Percentiles rank a stretch among this genome's conserved stretches.
Conservation (phyloP, 2,113 vertebrate species). For the Sylvia atricapilla region DNA sequence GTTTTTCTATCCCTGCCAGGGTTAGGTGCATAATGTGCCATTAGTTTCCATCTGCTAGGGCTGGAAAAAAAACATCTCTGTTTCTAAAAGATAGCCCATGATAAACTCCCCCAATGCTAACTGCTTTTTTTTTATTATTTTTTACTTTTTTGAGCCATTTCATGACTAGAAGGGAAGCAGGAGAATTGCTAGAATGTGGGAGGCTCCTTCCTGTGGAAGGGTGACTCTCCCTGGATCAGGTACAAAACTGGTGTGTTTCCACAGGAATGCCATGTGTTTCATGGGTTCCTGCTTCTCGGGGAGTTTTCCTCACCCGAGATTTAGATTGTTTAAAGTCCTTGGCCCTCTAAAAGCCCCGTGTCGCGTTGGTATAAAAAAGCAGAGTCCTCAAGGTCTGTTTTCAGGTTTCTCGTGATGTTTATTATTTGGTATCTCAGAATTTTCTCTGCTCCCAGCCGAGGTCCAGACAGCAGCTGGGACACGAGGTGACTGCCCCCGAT, state of each 20-base stretch:
- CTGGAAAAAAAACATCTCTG: background rate
- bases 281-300: background rate
- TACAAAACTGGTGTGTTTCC: background rate
- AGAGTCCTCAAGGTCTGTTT: too few species aligned
- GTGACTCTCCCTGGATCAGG: background rate
- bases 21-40: background rate
- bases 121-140: background rate
- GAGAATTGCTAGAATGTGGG: background rate
- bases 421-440: too few species aligned
- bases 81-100: background rate
- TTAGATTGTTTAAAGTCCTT: too few species aligned
- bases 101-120: background rate
- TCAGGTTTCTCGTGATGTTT: too few species aligned
- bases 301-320: too few species aligned
- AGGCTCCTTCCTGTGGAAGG: background rate
- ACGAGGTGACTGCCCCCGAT: too few species aligned
- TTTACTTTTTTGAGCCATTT: background rate
- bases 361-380: too few species aligned
- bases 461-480: too few species aligned
- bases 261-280: background rate
- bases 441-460: too few species aligned
- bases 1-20: conserved; percentile 6
- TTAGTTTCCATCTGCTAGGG: background rate
- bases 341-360: too few species aligned
- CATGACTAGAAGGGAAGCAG: background rate